Evolutionary conservation across 2,113 vertebrate species (phyloP), one percentile per base, ranked within the genome.

Genomic region (Turdus rufiventris): DNA sequence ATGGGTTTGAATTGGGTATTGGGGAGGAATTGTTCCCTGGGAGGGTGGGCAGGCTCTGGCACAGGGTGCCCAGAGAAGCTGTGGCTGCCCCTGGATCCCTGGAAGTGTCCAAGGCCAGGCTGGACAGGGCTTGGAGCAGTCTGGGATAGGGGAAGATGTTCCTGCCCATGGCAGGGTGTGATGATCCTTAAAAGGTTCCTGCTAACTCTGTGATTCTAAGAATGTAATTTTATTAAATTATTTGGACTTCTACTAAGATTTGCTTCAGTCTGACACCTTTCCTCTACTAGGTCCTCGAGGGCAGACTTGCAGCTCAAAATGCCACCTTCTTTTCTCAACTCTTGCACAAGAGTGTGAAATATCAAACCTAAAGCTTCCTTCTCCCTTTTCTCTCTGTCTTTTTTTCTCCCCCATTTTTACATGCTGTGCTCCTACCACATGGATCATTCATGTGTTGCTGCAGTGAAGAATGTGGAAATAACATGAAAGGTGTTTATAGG

Each of bases 1-100:
- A 2, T 0, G 1, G 15, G 29, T 2, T 3, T 19, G 20, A 19
- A 34, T 20, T 0, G 19, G 48, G 0, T 31, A 1, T 26, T 42
- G 65, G 34, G 42, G 2, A 71, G 14, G 4, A 56, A 63, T 79
- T 34, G 0, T 4, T 63, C 18, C 16, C n/a, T 68, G 8, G 1
- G 1, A 70, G 47, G 24, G 40, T 4, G 65, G 40, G 0, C 1
- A 71, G 66, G 42, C 42, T 48, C 42, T 79, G 66, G 66, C 42
- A 56, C 31, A 79, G 42, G 42, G 26, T 79, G 42, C 7, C 20
- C 50, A 72, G 66, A 79, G 66, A 1, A 65, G 58, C 66, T 88
- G 50, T 4, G 66, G 66, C 57, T 79, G 75, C 18, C 12, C 50
- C 58, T 86, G 83, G 18, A 79, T 34, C 42, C 58, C 57, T 88